phyloP scores from a whole-genome alignment of 2,888 invertebrate genomes.

The Icerya purchasi region DNA sequence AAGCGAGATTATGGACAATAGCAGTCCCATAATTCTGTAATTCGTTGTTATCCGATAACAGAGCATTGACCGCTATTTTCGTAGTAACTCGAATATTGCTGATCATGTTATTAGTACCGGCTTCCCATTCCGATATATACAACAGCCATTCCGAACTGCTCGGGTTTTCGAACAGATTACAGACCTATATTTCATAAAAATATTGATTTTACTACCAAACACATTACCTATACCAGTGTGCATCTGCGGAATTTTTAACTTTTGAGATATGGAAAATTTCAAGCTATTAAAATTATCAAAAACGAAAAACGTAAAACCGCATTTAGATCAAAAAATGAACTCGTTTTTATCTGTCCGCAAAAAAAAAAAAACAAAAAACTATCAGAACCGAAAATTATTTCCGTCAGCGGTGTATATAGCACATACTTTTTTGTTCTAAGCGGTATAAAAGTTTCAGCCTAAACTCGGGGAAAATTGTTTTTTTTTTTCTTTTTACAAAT shows the following conservation, averaged over 20 bases:
- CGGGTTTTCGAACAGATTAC: conserved; percentile 72
- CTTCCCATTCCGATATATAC: conserved; percentile 79
- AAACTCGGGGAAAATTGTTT: too few relatives aligned
- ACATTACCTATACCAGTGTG: neutral
- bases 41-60: conserved; percentile 45
- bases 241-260: too few relatives aligned
- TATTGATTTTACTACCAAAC: neutral
- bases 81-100: conserved; percentile 80
- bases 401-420: too few relatives aligned
- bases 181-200: conserved; percentile 37
- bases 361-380: neutral
- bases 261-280: too few relatives aligned
- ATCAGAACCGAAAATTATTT: too few relatives aligned
- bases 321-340: neutral
- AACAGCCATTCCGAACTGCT: conserved; percentile 80
- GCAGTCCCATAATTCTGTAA: conserved; percentile 65
- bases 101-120: conserved; percentile 42
- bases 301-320: too few relatives aligned
- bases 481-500: too few relatives aligned
- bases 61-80: conserved; percentile 69
- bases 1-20: conserved; percentile 72
- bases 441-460: too few relatives aligned
- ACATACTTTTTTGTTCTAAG: too few relatives aligned
- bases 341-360: neutral
- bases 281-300: too few relatives aligned